Base-by-base conservation (phyloP, 2,888 invertebrate species). In the Megastigmus dorsalis region DNA sequence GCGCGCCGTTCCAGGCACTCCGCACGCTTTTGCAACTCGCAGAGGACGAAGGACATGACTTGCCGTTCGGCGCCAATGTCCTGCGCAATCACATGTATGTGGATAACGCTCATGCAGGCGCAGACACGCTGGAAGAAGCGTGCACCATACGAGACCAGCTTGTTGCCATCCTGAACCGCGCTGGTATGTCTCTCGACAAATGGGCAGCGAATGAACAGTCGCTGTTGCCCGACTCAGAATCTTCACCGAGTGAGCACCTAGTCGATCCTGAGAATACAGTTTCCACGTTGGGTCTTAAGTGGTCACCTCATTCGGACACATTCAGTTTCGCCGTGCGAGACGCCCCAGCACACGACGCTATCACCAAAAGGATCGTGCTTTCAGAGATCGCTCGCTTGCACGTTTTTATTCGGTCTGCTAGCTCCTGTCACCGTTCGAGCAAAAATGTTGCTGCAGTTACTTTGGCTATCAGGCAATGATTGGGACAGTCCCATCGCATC, bases 101-200 rank as follows among this genome's bases (percentile, higher is more conserved):
- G 5, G 63, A 63, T 26, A 50, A 50, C 15, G 33, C 26, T 0
- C n/a, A 10, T 23, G 23, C 33, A 0, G 63, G 63, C 6, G 36
- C 48, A 3, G 36, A 63, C 20, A 63, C 50, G 10, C 13, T 48
- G 45, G 23, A 20, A 5, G 23, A 15, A 36, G 50, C 36, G 7
- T 23, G 9, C 0, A 1, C 3, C 36, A 33, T 33, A 3, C 3
- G 50, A 36, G 13, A n/a, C n/a, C 13, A 63, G 15, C n/a, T 63
- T 3, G 5, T 36, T 7, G 23, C 36, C 3, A 50, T 63, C 9
- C n/a, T 63, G 1, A 13, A 9, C 13, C 9, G 10, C n/a, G 45
- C 60, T 7, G 41, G 60, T 6, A 60, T 60, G 60, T 15, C n/a
- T 15, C 41, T 60, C n/a, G 60, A 28, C 26, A 60, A 60, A 28